Evolutionary conservation across 2,888 invertebrate genomes (phyloP).

Genomic region (Protonemura montana): DNA sequence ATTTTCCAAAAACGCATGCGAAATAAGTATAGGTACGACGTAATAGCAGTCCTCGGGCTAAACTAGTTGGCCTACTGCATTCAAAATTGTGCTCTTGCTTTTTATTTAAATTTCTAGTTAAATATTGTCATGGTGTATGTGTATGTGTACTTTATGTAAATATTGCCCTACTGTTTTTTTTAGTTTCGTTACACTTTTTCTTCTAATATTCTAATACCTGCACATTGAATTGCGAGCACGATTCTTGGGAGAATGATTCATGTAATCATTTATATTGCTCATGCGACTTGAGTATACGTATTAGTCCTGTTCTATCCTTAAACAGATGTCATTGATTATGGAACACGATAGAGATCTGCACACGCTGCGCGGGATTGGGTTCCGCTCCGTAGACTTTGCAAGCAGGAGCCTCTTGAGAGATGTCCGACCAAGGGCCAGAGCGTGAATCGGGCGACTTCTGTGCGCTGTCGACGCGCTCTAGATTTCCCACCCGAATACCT

Average conservation of each 20-base stretch:
- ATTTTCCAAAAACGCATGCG: background rate
- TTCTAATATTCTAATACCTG: background rate
- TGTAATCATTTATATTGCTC: slow-evolving; percentile 14
- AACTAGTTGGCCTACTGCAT: background rate
- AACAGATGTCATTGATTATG: slow-evolving; percentile 12
- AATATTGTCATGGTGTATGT: background rate
- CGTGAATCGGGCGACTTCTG: background rate
- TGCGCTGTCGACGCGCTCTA: background rate
- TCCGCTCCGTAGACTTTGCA: background rate
- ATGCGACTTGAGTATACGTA: background rate
- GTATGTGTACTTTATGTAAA: slow-evolving; percentile 4
- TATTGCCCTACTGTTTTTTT: slow-evolving; percentile 18
- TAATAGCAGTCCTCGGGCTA: background rate
- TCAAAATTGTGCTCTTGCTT: background rate
- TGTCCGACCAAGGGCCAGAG: background rate
- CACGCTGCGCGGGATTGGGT: background rate
- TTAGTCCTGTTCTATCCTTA: slow-evolving; percentile 12
- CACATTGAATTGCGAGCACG: slow-evolving; percentile 27
- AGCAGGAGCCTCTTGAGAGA: background rate
- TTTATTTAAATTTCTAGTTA: slow-evolving; percentile 5
- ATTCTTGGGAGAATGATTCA: slow-evolving; percentile 22
- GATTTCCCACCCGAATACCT: background rate
- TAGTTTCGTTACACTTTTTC: background rate
- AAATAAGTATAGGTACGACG: background rate
- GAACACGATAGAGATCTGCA: background rate